Evolutionary conservation across 2,797 vertebrate genomes (phyloP).

Genomic region (Spizella passerina): DNA sequence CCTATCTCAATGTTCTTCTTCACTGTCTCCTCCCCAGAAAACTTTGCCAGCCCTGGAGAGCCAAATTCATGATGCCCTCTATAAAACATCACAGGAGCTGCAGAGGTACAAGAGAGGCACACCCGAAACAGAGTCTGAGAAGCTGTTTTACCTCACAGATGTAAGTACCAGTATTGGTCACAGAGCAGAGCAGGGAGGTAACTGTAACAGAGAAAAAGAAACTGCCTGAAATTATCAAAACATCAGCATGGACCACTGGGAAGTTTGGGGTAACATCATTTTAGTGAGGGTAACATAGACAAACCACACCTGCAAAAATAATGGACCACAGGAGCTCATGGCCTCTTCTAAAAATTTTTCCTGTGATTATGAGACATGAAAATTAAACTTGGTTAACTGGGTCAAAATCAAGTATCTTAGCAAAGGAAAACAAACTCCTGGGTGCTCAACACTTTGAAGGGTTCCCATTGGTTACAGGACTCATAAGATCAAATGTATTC

Average conservation of each 20-base stretch:
- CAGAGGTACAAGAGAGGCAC: background rate
- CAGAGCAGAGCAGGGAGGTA: background rate
- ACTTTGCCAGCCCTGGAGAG: slow-evolving; percentile 63
- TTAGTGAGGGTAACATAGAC: background rate
- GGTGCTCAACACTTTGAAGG: background rate
- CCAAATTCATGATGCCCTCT: slow-evolving; percentile 49
- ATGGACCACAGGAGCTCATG: background rate
- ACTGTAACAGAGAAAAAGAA: background rate
- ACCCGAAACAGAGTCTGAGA: slow-evolving; percentile 22
- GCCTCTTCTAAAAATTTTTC: background rate
- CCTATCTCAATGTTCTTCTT: background rate
- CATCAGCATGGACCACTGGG: accelerated
- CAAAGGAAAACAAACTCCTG: background rate
- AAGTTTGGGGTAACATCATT: background rate
- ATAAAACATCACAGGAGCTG: slow-evolving; percentile 13
- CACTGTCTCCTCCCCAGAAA: slow-evolving; percentile 55
- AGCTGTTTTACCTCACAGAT: slow-evolving; percentile 56
- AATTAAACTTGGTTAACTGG: background rate
- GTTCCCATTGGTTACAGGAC: background rate
- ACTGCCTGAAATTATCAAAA: background rate
- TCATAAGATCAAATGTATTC: background rate
- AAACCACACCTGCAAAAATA: background rate
- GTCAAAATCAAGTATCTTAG: background rate
- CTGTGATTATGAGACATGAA: background rate
- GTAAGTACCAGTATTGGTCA: slow-evolving; percentile 28